Conservation (phyloP, 1,140 invertebrate genomes). For the Bombus terrestris region DNA sequence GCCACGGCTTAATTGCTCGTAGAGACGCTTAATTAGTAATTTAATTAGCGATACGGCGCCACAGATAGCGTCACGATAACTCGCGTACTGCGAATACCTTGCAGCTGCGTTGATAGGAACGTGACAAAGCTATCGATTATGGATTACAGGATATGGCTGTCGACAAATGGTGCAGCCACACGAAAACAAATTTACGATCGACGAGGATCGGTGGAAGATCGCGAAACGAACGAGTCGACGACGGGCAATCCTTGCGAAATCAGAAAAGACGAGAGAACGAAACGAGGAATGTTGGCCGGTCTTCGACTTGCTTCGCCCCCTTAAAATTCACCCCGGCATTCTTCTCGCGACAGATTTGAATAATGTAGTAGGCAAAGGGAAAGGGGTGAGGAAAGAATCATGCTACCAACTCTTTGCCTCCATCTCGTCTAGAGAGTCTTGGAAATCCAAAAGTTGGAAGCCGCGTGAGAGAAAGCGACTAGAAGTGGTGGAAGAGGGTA, state of each 20-base stretch:
- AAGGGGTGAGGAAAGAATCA: not conserved
- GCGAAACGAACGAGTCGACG: not conserved
- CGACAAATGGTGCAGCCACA: too few relatives aligned
- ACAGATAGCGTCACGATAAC: not conserved
- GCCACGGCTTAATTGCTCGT: conserved; percentile 10
- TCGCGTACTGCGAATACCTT: not conserved
- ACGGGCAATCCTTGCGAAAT: not conserved
- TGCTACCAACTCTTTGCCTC: conserved; percentile 23
- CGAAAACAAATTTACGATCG: not conserved
- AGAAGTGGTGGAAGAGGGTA: too few relatives aligned
- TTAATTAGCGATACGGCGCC: conserved; percentile 10
- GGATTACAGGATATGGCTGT: not conserved
- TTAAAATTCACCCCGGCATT: conserved; percentile 73
- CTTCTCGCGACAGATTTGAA: conserved; percentile 70
- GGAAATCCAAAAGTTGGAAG: conserved; percentile 60
- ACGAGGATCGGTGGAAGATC: not conserved
- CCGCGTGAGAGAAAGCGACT: conserved; percentile 15
- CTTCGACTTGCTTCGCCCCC: conserved; percentile 59
- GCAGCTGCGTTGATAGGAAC: not conserved
- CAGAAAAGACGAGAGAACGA: not conserved
- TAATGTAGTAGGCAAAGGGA: conserved; percentile 66
- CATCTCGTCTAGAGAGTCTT: not conserved
- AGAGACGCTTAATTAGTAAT: conserved; percentile 16
- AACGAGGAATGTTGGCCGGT: conserved; percentile 22
- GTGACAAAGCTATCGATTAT: not conserved